Evolutionary conservation across 2,888 invertebrate species (phyloP).

Genomic region (Volucella zonaria): DNA sequence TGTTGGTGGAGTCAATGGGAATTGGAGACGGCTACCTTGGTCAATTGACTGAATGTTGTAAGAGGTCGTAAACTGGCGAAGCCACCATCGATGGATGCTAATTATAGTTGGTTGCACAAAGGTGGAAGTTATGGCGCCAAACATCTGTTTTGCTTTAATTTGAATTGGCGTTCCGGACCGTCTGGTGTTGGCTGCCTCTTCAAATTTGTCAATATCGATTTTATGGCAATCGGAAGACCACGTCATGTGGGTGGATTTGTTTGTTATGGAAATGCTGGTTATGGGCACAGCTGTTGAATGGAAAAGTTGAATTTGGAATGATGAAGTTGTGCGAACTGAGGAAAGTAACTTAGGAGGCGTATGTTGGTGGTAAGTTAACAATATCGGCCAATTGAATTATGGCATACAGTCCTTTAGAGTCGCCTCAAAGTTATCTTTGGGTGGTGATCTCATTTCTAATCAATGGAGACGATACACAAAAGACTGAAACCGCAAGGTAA

Average conservation of each 20-base stretch:
- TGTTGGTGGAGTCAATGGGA: neutral
- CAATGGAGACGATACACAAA: no score
- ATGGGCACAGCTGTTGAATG: conserved; percentile 12
- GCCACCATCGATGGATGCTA: conserved; percentile 12
- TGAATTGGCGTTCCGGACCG: neutral
- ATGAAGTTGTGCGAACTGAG: no score
- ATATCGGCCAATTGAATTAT: no score
- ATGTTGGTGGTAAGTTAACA: no score
- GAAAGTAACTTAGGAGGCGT: no score
- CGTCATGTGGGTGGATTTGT: conserved; percentile 22
- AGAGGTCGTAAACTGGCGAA: conserved; percentile 38
- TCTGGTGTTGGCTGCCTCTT: conserved; percentile 11
- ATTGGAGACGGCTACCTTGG: conserved; percentile 33
- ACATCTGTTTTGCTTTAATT: conserved; percentile 16
- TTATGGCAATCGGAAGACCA: conserved; percentile 34
- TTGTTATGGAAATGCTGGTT: neutral
- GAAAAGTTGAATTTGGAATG: neutral
- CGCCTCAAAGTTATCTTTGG: no score
- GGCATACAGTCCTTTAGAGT: no score
- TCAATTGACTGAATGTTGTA: conserved; percentile 37
- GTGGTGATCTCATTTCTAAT: no score
- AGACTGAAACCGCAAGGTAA: no score
- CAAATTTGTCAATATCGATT: neutral
- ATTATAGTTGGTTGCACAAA: conserved; percentile 36
- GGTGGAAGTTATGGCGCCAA: conserved; percentile 39